Conservation (phyloP, 2,113 vertebrate species). For the Hiodon tergisus region DNA sequence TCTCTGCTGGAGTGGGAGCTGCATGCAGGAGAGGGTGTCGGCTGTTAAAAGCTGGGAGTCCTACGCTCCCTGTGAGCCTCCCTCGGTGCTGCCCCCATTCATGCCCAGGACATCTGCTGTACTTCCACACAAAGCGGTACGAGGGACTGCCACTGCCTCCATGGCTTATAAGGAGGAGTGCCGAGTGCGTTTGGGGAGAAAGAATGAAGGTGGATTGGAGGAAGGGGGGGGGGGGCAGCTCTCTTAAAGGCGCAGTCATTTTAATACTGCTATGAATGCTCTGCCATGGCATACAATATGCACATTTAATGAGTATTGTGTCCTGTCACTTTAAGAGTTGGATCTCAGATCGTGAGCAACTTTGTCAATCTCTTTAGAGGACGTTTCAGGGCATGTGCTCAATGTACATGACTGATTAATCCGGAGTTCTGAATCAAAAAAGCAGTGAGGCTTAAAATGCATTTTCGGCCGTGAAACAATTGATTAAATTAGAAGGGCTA, state of each 20-base stretch:
- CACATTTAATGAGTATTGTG: neutral
- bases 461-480: slow-evolving; percentile 20
- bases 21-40: neutral
- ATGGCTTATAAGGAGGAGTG: slow-evolving; percentile 32
- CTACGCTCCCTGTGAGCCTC: neutral
- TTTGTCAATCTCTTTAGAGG: slow-evolving; percentile 26
- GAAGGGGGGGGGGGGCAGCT: slow-evolving; percentile 35
- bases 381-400: slow-evolving; percentile 23
- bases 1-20: neutral
- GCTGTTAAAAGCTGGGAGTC: neutral
- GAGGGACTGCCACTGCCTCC: slow-evolving; percentile 54
- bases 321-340: slow-evolving; percentile 19
- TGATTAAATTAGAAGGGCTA: slow-evolving; percentile 14
- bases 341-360: slow-evolving; percentile 7
- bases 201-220: slow-evolving; percentile 40
- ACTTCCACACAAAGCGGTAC: slow-evolving; percentile 39
- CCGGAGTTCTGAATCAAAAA: slow-evolving; percentile 28
- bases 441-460: slow-evolving; percentile 26
- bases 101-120: slow-evolving; percentile 2
- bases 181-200: slow-evolving; percentile 23
- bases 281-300: slow-evolving; percentile 22
- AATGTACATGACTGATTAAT: slow-evolving; percentile 34
- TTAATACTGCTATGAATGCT: slow-evolving; percentile 29
- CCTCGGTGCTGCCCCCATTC: neutral
- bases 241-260: slow-evolving; percentile 61